Percentiles rank a stretch among this genome's conserved stretches.
These are phyloP conservation scores for Pyrgus malvae DNA, from an alignment of 2,888 invertebrate species.

Conservation along the genomic window DNA sequence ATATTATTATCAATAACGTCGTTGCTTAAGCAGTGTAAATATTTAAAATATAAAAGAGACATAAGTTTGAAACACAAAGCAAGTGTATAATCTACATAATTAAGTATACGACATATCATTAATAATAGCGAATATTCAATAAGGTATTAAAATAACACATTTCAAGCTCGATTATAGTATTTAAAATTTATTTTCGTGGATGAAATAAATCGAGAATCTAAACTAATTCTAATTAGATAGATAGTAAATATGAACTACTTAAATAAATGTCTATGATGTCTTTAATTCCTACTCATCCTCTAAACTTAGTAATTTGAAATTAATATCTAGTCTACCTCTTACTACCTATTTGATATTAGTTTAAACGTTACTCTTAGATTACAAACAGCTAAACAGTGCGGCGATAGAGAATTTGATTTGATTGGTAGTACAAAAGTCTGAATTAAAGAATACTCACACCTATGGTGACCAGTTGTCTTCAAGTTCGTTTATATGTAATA, in stretches of 20 bases:
- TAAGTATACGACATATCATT: constrained; percentile 53
- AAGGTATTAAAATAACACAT: constrained; percentile 73
- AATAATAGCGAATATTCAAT: constrained; percentile 73
- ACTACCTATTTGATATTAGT: constrained; percentile 57
- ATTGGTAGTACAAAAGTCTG: not conserved
- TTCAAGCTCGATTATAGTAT: constrained; percentile 76
- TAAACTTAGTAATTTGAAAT: constrained; percentile 77
- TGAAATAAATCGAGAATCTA: constrained; percentile 53
- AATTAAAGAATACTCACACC: too few relatives aligned
- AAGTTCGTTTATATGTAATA: too few relatives aligned
- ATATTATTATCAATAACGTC: constrained; percentile 73
- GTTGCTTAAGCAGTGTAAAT: constrained; percentile 78
- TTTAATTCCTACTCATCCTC: constrained; percentile 72
- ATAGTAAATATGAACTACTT: constrained; percentile 54
- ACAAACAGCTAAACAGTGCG: constrained; percentile 19
- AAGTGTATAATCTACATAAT: constrained; percentile 45
- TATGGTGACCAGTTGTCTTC: too few relatives aligned
- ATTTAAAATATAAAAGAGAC: constrained; percentile 74
- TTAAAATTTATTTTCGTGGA: constrained; percentile 54
- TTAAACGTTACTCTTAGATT: constrained; percentile 37
- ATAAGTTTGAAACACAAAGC: constrained; percentile 65
- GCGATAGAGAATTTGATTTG: constrained; percentile 11
- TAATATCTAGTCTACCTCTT: constrained; percentile 53
- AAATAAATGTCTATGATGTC: constrained; percentile 65
- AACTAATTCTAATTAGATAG: constrained; percentile 62